Base-by-base conservation (phyloP, 2,797 vertebrate genomes). In the Tokudaia muenninki region DNA sequence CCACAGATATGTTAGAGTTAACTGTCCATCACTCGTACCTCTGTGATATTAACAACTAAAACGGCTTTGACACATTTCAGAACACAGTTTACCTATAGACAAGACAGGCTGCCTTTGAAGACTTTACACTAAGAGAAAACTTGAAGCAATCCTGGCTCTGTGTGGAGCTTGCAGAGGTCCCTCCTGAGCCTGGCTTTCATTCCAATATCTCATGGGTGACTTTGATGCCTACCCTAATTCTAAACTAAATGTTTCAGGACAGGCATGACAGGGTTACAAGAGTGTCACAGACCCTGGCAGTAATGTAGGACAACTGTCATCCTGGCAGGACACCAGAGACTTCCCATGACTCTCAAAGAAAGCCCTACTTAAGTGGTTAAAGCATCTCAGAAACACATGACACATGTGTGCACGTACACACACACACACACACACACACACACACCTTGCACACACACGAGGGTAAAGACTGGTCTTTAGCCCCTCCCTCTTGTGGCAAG, bases 11-110 rank as follows among this genome's bases (percentile, higher is more conserved):
- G 13, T 63, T 75, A 24, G 41, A 4, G 21, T 52, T 37, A 34
- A 67, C 55, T 16, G 4, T 3, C 41, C 11, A 31, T 34, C n/a
- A 50, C 21, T 2, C 0, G 6, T 0, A 44, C 41, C 4, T 82
- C 37, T 17, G 3, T 8, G 37, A 87, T 37, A 74, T 57, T 37
- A n/a, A 55, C 70, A 95, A 65, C 90, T 24, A 41, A 74, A 90
- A 82, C 80, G 90, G 37, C 55, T 41, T 59, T 61, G 41, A 72
- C 11, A 1, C 0, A 2, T 63, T 91, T 52, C 50, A 26, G 19
- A 87, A 21, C 31, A 90, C 17, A 1, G 65, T 93, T 84, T 52
- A 52, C 50, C 26, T 37, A 14, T 21, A 13, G 29, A 55, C 29
- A 50, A 50, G 31, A 41, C 57, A 78, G 47, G 44, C 70, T 10